Base-by-base conservation (phyloP, 2,113 vertebrate genomes). In the Turdus rufiventris region DNA sequence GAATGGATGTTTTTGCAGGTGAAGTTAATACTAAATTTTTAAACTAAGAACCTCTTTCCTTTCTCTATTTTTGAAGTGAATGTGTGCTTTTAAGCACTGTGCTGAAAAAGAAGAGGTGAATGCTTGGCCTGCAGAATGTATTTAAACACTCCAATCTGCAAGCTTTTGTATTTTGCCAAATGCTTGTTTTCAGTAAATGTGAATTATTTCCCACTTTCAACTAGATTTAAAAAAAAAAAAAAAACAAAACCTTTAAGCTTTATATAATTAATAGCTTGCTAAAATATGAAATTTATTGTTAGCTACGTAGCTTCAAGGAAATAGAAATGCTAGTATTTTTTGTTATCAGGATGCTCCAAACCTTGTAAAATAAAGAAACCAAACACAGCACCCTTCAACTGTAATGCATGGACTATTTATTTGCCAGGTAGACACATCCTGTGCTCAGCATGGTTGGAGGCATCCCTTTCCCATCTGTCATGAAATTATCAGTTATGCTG, bases 391-490 rank as follows among this genome's bases (percentile, higher is more conserved):
- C 20, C 18, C 33, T 36, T 96, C 29, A 89, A 23, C 81, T 92
- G 20, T 74, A 28, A 56, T 56, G 18, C 38, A 8, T 53, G 31
- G 88, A 42, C 63, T 97, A 2, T 85, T 96, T 94, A 17, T 45
- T 33, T 96, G 71, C 65, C 75, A 91, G 84, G 70, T 90, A 94
- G 94, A 65, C 34, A 61, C n/a, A 66, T 89, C 95, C 56, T 96
- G 54, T 96, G 63, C 88, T 43, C 91, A 97, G 95, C 72, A 68
- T 92, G 93, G 40, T 72, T 91, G 70, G 80, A 96, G 47, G 56
- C 78, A 75, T 92, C 82, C 53, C 29, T 96, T 97, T 95, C 21
- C 10, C 85, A 53, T 86, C 48, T 13, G 51, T 97, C 45, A 50
- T 89, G 68, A 96, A 97, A 67, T 63, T 75, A 66, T 76, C 53